Evolutionary conservation across 2,797 vertebrate species (phyloP).

Genomic region (Gallinago nigripennis): DNA sequence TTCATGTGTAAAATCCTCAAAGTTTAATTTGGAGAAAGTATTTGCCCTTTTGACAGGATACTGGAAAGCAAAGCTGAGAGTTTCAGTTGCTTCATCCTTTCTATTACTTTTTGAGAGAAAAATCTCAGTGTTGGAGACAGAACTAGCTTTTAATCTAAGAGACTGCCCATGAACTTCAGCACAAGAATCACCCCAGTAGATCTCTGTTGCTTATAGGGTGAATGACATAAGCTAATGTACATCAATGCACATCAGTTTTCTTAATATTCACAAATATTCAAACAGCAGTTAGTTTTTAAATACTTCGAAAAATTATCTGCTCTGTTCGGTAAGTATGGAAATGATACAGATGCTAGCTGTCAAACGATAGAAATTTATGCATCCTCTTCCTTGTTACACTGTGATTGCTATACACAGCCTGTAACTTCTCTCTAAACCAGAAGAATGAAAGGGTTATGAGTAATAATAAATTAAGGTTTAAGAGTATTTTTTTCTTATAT

Average conservation of each 20-base stretch:
- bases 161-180: not conserved
- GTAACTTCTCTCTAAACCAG: not conserved
- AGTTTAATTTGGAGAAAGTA: not conserved
- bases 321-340: not conserved
- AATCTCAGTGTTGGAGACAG: not conserved
- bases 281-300: not conserved
- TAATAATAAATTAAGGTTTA: not conserved
- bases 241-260: not conserved
- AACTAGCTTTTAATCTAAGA: not conserved
- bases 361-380: not conserved
- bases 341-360: slow-evolving; percentile 1
- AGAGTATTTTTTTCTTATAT: not conserved
- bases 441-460: not conserved
- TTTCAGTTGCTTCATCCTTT: not conserved
- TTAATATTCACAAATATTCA: not conserved
- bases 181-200: not conserved
- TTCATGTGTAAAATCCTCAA: not conserved
- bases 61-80: not conserved
- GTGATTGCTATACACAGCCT: not conserved
- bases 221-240: not conserved
- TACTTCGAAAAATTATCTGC: not conserved
- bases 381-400: not conserved
- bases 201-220: not conserved
- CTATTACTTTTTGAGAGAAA: not conserved
- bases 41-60: not conserved